Evolutionary conservation across 2,797 vertebrate species (phyloP).

Genomic region (Calcarius lapponicus): DNA sequence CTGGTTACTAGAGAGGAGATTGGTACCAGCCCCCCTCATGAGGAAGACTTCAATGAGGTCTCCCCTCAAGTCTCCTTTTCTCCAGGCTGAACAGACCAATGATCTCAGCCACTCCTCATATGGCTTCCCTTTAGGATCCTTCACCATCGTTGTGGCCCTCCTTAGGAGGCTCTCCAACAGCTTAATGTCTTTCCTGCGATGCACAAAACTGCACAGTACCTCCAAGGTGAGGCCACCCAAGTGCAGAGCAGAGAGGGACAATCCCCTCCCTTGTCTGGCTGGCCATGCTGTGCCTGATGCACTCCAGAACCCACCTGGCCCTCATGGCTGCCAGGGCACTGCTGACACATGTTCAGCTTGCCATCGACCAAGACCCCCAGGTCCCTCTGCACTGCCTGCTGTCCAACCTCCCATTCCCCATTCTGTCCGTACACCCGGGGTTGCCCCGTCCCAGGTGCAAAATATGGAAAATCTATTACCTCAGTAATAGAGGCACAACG

Average conservation of each 20-base stretch:
- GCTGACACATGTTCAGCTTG: not conserved
- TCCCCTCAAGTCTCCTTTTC: not conserved
- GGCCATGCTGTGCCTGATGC: not conserved
- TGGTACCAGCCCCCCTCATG: not conserved
- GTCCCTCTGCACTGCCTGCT: not conserved
- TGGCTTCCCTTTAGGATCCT: rapidly evolving
- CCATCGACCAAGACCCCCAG: not conserved
- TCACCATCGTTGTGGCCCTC: not conserved
- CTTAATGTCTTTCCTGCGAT: not conserved
- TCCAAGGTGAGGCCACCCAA: not conserved
- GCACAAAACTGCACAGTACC: not conserved
- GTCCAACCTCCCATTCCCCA: not conserved
- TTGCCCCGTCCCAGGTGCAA: not conserved
- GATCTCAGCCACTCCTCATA: not conserved
- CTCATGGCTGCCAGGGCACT: not conserved
- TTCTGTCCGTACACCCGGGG: rapidly evolving
- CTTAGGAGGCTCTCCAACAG: not conserved
- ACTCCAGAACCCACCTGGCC: rapidly evolving
- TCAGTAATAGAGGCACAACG: too few species aligned
- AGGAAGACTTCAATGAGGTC: not conserved
- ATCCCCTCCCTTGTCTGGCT: rapidly evolving
- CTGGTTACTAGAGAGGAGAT: not conserved
- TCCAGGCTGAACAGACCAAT: not conserved
- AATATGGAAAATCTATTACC: not conserved
- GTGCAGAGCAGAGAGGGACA: rapidly evolving